A percentile compares a stretch with the other conserved stretches of the same genome.
Evolutionary conservation across 2,113 vertebrate species (phyloP).

Genomic region (Pollimyrus isidori): DNA sequence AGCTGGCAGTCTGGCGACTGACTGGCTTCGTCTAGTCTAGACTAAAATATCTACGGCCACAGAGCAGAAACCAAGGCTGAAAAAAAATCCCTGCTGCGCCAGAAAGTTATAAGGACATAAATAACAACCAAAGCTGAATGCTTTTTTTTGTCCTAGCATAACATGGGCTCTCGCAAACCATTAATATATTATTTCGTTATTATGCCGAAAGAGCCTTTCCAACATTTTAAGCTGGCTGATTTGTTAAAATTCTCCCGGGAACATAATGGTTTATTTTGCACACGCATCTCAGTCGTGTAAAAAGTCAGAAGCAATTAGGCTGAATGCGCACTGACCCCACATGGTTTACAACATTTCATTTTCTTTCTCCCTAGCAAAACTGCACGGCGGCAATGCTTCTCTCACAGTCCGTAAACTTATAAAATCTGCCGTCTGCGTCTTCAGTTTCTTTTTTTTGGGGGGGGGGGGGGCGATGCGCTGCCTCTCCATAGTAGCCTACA

Average conservation of each 20-base stretch:
- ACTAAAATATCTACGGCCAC: not conserved
- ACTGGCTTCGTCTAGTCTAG: not conserved
- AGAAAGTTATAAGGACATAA: not conserved
- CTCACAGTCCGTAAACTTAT: not conserved
- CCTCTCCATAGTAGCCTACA: not conserved
- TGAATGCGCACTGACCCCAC: not conserved
- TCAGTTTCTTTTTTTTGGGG: constrained; percentile 1
- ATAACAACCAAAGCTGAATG: not conserved
- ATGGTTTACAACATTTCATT: not conserved
- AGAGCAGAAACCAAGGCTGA: not conserved
- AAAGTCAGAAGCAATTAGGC: not conserved
- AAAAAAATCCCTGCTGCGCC: not conserved
- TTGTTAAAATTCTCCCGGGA: not conserved
- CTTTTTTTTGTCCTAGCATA: not conserved
- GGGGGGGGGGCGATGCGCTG: not conserved
- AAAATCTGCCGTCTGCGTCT: not conserved
- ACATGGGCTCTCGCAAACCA: not conserved
- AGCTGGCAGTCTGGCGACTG: not conserved
- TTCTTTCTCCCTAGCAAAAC: not conserved
- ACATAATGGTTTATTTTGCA: not conserved
- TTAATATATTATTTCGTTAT: not conserved
- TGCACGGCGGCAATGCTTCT: not conserved
- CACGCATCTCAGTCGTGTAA: not conserved
- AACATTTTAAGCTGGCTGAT: not conserved
- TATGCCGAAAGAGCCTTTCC: not conserved